phyloP scores from a whole-genome alignment of 2,888 invertebrate species.

The Phasia obesa region DNA sequence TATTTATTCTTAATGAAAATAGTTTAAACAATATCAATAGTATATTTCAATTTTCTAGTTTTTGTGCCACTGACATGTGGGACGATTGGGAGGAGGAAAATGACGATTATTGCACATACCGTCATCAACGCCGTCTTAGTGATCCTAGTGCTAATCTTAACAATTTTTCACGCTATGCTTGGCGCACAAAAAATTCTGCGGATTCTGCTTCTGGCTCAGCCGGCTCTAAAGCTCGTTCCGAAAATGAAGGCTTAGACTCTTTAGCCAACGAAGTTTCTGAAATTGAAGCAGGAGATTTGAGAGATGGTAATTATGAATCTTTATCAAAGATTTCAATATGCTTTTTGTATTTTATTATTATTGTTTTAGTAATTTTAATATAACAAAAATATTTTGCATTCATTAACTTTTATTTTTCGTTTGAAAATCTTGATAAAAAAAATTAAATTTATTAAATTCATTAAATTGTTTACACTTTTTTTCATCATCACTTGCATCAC shows the following conservation, averaged over 20 bases:
- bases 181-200: conserved; percentile 85
- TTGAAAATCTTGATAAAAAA: too few relatives aligned
- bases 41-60: conserved; percentile 76
- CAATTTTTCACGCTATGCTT: conserved; percentile 91
- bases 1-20: conserved; percentile 52
- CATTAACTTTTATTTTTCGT: neutral
- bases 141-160: conserved; percentile 96
- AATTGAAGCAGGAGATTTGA: conserved; percentile 96
- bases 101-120: conserved; percentile 91
- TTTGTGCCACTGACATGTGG: conserved; percentile 93
- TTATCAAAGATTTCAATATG: conserved; percentile 40
- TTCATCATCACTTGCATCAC: conserved; percentile 10
- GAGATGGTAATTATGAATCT: conserved; percentile 88
- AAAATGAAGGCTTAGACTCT: conserved; percentile 94
- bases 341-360: conserved; percentile 51
- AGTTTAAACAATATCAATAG: neutral
- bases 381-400: conserved; percentile 35
- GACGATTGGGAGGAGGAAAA: conserved; percentile 95
- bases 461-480: conserved; percentile 31
- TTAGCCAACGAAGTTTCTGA: conserved; percentile 92
- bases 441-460: neutral
- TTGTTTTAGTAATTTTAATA: conserved; percentile 4
- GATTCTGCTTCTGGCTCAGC: conserved; percentile 86
- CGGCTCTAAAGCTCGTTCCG: conserved; percentile 92
- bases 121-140: conserved; percentile 90